These are phyloP conservation scores for Bombus pyrosoma DNA, from an alignment of 1,140 invertebrate species.

Conservation along the genomic window DNA sequence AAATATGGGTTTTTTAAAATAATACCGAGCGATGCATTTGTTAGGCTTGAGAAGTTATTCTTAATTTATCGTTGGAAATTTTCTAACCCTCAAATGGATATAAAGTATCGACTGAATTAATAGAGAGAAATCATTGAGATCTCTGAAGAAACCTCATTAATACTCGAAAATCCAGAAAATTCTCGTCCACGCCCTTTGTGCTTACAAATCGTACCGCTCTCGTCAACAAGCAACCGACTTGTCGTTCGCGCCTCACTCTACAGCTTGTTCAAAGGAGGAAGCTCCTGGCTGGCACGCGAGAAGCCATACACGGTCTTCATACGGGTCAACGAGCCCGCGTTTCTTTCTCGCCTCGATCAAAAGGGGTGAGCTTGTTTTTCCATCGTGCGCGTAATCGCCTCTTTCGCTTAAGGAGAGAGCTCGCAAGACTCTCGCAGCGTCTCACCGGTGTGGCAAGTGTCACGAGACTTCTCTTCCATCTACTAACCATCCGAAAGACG, in stretches of 20 bases:
- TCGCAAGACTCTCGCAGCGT: too few species aligned
- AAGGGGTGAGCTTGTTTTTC: conserved; percentile 24
- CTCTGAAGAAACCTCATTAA: too few species aligned
- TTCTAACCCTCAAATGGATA: too few species aligned
- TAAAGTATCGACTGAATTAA: too few species aligned
- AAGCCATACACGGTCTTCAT: conserved; percentile 29
- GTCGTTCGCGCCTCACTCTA: background rate
- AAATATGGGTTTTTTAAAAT: background rate
- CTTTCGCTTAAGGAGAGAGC: background rate
- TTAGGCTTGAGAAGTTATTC: too few species aligned
- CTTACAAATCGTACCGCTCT: background rate
- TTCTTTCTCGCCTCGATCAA: conserved; percentile 12
- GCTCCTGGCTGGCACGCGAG: background rate
- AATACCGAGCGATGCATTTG: background rate
- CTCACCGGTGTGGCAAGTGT: conserved; percentile 17
- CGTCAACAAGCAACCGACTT: background rate
- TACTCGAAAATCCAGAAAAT: too few species aligned
- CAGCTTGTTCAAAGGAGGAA: background rate
- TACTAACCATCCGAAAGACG: conserved; percentile 14
- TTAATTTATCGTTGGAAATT: too few species aligned
- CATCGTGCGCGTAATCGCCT: conserved; percentile 29
- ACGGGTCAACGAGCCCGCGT: conserved; percentile 39
- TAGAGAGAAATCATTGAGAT: too few species aligned
- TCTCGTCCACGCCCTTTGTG: too few species aligned
- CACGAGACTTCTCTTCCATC: conserved; percentile 16